Conservation (phyloP, 2,888 invertebrate genomes). For the Thyatira batis region DNA sequence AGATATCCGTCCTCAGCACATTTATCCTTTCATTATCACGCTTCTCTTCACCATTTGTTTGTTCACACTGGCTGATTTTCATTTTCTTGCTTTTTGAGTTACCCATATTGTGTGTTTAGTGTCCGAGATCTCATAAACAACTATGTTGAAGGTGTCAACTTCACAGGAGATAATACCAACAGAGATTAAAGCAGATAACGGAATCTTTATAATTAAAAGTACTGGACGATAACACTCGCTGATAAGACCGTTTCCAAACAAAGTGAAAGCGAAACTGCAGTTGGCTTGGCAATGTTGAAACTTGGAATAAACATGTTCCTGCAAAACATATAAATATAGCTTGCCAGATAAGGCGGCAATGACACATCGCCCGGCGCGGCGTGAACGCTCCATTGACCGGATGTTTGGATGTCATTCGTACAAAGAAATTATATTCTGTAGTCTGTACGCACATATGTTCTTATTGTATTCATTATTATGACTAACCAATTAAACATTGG, state of each 20-base stretch:
- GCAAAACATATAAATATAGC: slow-evolving; percentile 63
- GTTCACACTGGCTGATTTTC: slow-evolving; percentile 62
- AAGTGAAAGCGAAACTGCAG: slow-evolving; percentile 66
- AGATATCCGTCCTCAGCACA: slow-evolving; percentile 59
- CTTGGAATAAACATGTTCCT: slow-evolving; percentile 40
- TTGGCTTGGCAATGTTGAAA: slow-evolving; percentile 40
- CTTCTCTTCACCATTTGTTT: slow-evolving; percentile 39
- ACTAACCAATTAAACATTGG: not conserved
- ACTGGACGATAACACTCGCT: slow-evolving; percentile 30
- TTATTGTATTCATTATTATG: slow-evolving; percentile 1
- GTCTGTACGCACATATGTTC: slow-evolving; percentile 2
- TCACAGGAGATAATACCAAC: slow-evolving; percentile 37
- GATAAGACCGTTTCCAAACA: slow-evolving; percentile 58
- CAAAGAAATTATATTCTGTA: slow-evolving; percentile 21
- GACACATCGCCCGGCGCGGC: slow-evolving; percentile 61
- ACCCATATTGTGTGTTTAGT: slow-evolving; percentile 60
- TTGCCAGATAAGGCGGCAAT: slow-evolving; percentile 69
- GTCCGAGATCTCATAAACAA: not conserved
- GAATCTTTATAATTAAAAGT: slow-evolving; percentile 51
- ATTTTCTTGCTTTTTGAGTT: slow-evolving; percentile 73
- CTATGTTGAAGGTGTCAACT: slow-evolving; percentile 27
- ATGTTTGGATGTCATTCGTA: slow-evolving; percentile 36
- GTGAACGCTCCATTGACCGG: slow-evolving; percentile 57
- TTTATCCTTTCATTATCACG: slow-evolving; percentile 56
- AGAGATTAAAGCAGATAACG: slow-evolving; percentile 47